Conservation (phyloP, 1,140 invertebrate genomes). For the Lysiphlebus fabarum region DNA sequence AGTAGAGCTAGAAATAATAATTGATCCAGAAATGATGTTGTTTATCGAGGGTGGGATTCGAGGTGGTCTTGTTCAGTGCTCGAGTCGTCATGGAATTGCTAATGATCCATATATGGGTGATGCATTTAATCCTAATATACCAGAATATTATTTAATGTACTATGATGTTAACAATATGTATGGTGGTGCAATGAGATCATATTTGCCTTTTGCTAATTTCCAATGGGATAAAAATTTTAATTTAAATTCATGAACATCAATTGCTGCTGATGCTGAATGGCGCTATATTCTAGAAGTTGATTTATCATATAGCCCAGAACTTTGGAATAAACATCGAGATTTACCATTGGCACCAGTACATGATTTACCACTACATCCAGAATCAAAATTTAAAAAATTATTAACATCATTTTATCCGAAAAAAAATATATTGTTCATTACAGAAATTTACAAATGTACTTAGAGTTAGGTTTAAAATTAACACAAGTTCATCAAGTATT, state of each 20-base stretch:
- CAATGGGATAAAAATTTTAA: constrained; percentile 51
- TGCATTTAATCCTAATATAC: constrained; percentile 42
- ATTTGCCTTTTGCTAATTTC: constrained; percentile 48
- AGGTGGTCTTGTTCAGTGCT: too few relatives aligned
- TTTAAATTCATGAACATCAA: constrained; percentile 29
- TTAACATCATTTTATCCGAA: constrained; percentile 39
- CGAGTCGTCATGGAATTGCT: too few relatives aligned
- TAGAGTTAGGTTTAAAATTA: constrained; percentile 48
- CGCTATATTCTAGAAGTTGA: constrained; percentile 57
- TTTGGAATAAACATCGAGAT: constrained; percentile 42
- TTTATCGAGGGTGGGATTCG: too few relatives aligned
- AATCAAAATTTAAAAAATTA: constrained; percentile 26
- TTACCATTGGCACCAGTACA: constrained; percentile 46
- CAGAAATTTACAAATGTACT: constrained; percentile 30
- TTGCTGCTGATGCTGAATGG: constrained; percentile 38
- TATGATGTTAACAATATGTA: constrained; percentile 53
- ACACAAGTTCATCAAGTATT: constrained; percentile 53
- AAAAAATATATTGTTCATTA: constrained; percentile 56
- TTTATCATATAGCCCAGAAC: constrained; percentile 27
- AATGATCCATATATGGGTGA: too few relatives aligned
- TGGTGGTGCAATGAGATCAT: constrained; percentile 42
- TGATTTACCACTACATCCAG: constrained; percentile 17
- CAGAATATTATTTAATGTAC: constrained; percentile 48
- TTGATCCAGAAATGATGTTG: too few relatives aligned
- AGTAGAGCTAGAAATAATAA: too few relatives aligned